Evolutionary conservation across 1,140 invertebrate species (phyloP), one percentile per base, ranked within the genome.

Genomic region (Drosophila azteca): DNA sequence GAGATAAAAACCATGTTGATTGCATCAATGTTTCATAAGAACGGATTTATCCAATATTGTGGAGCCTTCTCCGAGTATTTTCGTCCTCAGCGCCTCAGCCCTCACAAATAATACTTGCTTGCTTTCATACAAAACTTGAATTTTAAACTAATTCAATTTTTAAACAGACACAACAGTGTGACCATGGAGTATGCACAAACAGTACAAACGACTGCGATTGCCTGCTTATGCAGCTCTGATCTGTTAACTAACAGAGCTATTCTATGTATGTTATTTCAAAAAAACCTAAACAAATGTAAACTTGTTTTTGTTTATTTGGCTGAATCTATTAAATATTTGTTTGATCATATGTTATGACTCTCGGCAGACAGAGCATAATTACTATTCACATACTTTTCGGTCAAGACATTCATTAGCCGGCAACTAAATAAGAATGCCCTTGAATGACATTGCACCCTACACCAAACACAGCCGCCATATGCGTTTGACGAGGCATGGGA

Each of bases 361-460:
- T 39, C 11, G 11, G 35, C 11, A 39, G 11, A 11, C 35, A 3
- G 35, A 13, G 11, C 11, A 4, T 11, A 13, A 13, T 11, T 8
- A 9, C 45, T 49, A 46, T 60, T 59, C 20, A 15, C 55, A 55
- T 26, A 53, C 8, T 43, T 58, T 58, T 3, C 6, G 4, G 4
- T 26, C 24, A 51, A 51, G 48, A 48, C 62, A 51, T 45, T 44
- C 55, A 63, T 67, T 45, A 46, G 41, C 83, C 79, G 83, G 84
- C 69, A 74, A n/a, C 58, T 17, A 6, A 17, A 48, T 31, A 22
- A 17, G 49, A 63, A 70, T 89, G 83, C 79, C 83, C 83, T 88
- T 88, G 83, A 84, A 88, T 88, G 84, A 79, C 83, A 83, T 88
- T 88, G 83, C 62, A 89, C 84, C 84, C 83, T 88, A 83, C 83